These are phyloP conservation scores for Alexandromys fortis DNA, from an alignment of 2,113 vertebrate genomes.

Conservation along the genomic window DNA sequence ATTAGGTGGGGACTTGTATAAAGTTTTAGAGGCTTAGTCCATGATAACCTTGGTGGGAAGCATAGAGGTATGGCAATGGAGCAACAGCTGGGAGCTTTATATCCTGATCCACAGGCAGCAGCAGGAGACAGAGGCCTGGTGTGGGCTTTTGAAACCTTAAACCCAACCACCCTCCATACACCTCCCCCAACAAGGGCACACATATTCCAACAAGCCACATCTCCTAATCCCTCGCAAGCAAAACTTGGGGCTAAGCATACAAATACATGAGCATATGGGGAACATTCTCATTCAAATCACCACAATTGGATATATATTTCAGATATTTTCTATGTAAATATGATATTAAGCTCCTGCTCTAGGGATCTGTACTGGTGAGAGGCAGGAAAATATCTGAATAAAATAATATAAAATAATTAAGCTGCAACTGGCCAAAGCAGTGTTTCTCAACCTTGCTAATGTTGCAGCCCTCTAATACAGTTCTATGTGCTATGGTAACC, in stretches of 20 bases:
- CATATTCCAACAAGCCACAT: not conserved
- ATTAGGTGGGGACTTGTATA: not conserved
- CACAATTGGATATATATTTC: not conserved
- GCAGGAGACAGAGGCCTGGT: not conserved
- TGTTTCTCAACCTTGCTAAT: not conserved
- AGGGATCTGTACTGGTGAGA: not conserved
- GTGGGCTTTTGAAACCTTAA: not conserved
- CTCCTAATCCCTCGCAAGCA: not conserved
- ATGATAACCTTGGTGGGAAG: too few species aligned
- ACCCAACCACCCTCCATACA: not conserved
- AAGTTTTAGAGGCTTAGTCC: not conserved
- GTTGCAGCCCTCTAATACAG: not conserved
- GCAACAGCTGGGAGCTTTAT: not conserved
- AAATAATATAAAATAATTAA: not conserved
- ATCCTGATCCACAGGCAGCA: not conserved
- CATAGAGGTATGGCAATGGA: not conserved
- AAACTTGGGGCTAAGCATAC: too few species aligned
- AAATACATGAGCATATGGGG: not conserved
- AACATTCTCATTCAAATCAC: not conserved
- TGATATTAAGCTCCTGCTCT: not conserved
- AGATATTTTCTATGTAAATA: slow-evolving; percentile 7
- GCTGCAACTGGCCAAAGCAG: not conserved
- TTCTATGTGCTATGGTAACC: not conserved
- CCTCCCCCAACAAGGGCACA: not conserved
- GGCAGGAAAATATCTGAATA: not conserved